Evolutionary conservation across 2,888 invertebrate species (phyloP), one percentile per base, ranked within the genome.

Genomic region (Drosophila ezoana): DNA sequence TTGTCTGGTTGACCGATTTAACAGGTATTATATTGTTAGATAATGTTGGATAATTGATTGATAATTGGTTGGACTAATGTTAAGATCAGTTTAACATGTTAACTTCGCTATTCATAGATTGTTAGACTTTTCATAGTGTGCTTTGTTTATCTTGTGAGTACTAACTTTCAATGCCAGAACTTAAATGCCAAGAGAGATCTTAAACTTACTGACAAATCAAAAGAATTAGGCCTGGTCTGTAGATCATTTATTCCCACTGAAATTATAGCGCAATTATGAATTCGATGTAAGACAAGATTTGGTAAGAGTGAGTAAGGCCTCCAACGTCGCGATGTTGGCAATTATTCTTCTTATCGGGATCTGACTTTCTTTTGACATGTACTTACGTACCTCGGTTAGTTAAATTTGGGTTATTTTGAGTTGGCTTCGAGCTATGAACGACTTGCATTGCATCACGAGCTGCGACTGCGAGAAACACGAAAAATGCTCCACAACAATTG

Each of bases 401-500:
- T 44, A 32, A 66, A 72, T 54, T 72, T 63, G 35, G 52, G 51
- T 38, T 63, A 18, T 56, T 49, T 63, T 8, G 28, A 28, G 28
- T 28, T 9, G 49, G 18, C 28, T 65, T 53, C 35, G 44, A 28
- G 44, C 18, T 11, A 16, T 13, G 8, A 44, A 3, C 23, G 57
- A 35, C 45, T 40, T 13, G 44, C 40, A 72, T 77, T 76, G 74
- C 73, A 53, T 72, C 78, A 72, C 62, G 74, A 54, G 48, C 23
- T 20, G 18, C 3, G 59, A 2, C 23, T 20, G 18, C 3, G 59
- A 2, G 48, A 41, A 16, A 49, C 38, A 38, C 54, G 52, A 69
- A 63, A 51, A 64, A 63, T 57, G 61, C 64, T 58, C 40, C 38
- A 81, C 79, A 76, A 72, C 79, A 87, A 82, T 87, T 82, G 82